Conservation (phyloP, 2,797 vertebrate species). For the Catostomus latipinnis region DNA sequence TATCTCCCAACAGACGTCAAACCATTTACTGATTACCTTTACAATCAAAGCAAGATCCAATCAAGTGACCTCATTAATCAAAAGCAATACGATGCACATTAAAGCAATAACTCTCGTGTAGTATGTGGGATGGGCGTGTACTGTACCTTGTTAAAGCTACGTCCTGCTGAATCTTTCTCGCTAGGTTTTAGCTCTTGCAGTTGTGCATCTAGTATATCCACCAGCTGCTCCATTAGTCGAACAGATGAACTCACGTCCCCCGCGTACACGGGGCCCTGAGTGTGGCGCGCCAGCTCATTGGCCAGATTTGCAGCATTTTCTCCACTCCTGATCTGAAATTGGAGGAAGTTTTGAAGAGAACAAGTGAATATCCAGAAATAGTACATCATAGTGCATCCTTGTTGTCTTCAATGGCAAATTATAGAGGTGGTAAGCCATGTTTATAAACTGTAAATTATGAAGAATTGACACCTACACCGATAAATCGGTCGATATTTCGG, state of each 20-base stretch:
- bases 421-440: neutral
- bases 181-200: constrained; percentile 93
- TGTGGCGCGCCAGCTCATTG: constrained; percentile 96
- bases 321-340: constrained; percentile 91
- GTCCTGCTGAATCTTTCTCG: constrained; percentile 94
- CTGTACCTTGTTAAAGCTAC: constrained; percentile 97
- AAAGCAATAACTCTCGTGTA: neutral
- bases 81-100: neutral
- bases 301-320: constrained; percentile 98
- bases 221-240: constrained; percentile 96
- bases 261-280: constrained; percentile 93
- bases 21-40: neutral
- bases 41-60: neutral
- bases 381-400: neutral
- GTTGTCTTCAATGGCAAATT: neutral
- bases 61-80: neutral
- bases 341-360: constrained; percentile 24
- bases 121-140: neutral
- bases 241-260: constrained; percentile 96
- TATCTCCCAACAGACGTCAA: neutral
- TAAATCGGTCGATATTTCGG: too few species aligned
- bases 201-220: constrained; percentile 97
- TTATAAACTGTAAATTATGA: too few species aligned
- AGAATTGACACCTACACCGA: too few species aligned
- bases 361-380: constrained; percentile 11